Base-by-base conservation (phyloP, 2,797 vertebrate species). In the Trachurus trachurus region DNA sequence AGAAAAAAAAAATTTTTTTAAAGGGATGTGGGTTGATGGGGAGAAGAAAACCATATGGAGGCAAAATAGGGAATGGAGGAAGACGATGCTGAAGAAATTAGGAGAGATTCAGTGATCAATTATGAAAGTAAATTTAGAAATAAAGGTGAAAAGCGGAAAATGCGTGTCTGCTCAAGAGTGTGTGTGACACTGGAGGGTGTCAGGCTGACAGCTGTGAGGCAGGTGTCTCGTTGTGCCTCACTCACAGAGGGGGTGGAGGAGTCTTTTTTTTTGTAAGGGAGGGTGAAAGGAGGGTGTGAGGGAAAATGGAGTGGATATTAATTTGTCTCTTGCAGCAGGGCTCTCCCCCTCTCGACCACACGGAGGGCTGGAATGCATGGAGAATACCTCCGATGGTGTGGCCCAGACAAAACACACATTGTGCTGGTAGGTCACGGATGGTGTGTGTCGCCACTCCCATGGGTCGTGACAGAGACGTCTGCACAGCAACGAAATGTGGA, bases 341-440 rank as follows among this genome's bases (percentile, higher is more conserved):
- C 70, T 71, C 80, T 40, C 85, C 78, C 84, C 82, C 82, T 71
- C 66, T 83, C 78, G 87, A 89, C 91, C 92, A 93, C 92, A 94
- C 87, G 83, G 91, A 88, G 85, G 87, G 80, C 71, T 90, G 93
- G 94, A 95, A 94, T 92, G 93, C 93, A 88, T 92, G 91, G 88
- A 90, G 91, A 94, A 94, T 90, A 93, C 85, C 89, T 88, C 85
- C 15, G 76, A 91, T 85, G 90, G 91, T 83, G 90, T 77, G 71
- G 91, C 90, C 80, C 84, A 94, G 94, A 95, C 93, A 94, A 95
- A 96, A 95, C 94, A 94, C 91, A 93, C 88, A 94, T 92, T 95
- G 93, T 94, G 92, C 80, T 79, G 84, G 64, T 71, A 82, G 93
- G 93, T 95, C 89, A 92, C 84, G 91, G 90, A 92, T 91, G 93